Evolutionary conservation across 2,888 invertebrate genomes (phyloP).

Genomic region (Aphrophora alni): DNA sequence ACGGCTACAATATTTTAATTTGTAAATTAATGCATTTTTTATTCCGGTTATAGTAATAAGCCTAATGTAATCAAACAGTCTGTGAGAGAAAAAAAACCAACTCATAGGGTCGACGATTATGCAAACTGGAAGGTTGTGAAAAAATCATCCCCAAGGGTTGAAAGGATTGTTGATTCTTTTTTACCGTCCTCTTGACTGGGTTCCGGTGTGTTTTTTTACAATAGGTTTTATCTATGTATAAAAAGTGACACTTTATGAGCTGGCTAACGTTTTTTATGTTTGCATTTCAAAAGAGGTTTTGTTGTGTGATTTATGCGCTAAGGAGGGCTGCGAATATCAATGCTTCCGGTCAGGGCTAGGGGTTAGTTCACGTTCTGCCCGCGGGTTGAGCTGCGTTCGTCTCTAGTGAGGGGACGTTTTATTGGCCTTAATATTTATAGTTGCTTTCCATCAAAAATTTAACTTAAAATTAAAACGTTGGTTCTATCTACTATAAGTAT

Average conservation of each 20-base stretch:
- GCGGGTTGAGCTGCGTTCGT: too few species aligned
- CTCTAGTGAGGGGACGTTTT: too few species aligned
- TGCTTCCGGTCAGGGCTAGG: background rate
- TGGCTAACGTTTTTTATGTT: constrained; percentile 35
- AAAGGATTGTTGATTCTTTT: background rate
- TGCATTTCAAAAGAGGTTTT: constrained; percentile 35
- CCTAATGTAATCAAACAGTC: background rate
- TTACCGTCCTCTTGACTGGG: background rate
- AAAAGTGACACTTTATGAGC: constrained; percentile 7
- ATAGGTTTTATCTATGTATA: background rate
- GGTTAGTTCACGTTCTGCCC: too few species aligned
- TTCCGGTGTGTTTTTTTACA: background rate
- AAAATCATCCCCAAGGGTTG: background rate
- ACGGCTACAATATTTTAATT: background rate
- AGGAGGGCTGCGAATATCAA: background rate
- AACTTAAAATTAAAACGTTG: too few species aligned
- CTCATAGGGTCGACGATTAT: too few species aligned
- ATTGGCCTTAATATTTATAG: too few species aligned
- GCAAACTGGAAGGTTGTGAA: too few species aligned
- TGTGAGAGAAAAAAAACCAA: background rate
- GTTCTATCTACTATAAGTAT: too few species aligned
- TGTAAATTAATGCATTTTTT: constrained; percentile 1
- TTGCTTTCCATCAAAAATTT: too few species aligned
- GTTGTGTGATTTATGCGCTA: background rate
- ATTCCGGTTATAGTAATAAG: background rate